phyloP scores from a whole-genome alignment of 2,113 vertebrate species.

The Morone chrysops region DNA sequence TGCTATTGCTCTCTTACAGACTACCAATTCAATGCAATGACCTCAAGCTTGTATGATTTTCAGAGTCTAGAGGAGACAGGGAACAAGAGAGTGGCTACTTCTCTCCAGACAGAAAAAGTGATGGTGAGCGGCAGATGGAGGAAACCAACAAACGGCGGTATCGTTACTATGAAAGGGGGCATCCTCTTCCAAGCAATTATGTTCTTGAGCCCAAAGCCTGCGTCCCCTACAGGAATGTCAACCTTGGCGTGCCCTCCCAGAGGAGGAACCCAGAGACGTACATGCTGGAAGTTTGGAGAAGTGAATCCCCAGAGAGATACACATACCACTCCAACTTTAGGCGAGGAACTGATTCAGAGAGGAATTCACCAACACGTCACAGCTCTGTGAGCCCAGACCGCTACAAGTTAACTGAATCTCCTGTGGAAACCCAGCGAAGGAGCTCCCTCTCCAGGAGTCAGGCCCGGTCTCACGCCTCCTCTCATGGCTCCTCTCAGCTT shows the following conservation, averaged over 20 bases:
- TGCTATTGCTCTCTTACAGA: not conserved
- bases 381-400: constrained; percentile 81
- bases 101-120: constrained; percentile 72
- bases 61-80: constrained; percentile 75
- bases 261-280: constrained; percentile 77
- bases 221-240: constrained; percentile 83
- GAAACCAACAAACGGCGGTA: constrained; percentile 52
- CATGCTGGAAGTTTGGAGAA: constrained; percentile 74
- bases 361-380: constrained; percentile 78
- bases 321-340: constrained; percentile 86
- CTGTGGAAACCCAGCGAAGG: constrained; percentile 47
- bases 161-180: constrained; percentile 81
- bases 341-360: constrained; percentile 69
- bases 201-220: constrained; percentile 83
- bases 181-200: constrained; percentile 82
- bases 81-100: constrained; percentile 80
- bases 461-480: constrained; percentile 49
- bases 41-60: constrained; percentile 42
- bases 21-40: not conserved
- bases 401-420: constrained; percentile 56
- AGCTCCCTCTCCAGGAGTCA: constrained; percentile 74
- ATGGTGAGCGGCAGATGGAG: constrained; percentile 58
- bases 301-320: constrained; percentile 85
- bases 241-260: constrained; percentile 83
- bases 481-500: constrained; percentile 63